A percentile compares a stretch with the other conserved stretches of the same genome.
Evolutionary conservation across 2,888 invertebrate genomes (phyloP).

Genomic region (Cerceris rybyensis): DNA sequence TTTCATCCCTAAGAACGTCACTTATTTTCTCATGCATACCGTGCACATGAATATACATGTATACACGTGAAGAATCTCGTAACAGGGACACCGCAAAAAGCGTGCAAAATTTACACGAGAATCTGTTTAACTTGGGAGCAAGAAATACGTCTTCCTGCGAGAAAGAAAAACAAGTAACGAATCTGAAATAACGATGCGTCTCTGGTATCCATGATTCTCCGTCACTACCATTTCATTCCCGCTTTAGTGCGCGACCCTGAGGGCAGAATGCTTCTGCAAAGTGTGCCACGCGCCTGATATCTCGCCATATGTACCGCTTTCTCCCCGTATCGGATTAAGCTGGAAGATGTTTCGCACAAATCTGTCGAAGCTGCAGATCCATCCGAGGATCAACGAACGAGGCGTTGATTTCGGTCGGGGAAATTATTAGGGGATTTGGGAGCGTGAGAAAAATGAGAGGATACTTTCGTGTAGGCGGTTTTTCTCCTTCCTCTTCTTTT

Average conservation of each 20-base stretch:
- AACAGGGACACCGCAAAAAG: not conserved
- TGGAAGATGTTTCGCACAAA: slow-evolving; percentile 3
- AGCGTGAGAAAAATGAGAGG: not conserved
- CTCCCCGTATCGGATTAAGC: slow-evolving; percentile 22
- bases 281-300: slow-evolving; percentile 52
- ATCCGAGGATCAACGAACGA: not conserved
- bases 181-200: slow-evolving; percentile 23
- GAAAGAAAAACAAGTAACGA: slow-evolving; percentile 22
- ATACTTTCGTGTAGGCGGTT: not conserved
- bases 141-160: not conserved
- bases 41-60: not conserved
- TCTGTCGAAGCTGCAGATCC: not conserved
- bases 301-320: slow-evolving; percentile 25
- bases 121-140: not conserved
- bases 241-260: slow-evolving; percentile 49
- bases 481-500: not conserved
- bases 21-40: not conserved
- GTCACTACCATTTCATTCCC: slow-evolving; percentile 31
- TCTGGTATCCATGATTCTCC: slow-evolving; percentile 43
- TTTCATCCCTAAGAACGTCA: slow-evolving; percentile 8
- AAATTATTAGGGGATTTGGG: not conserved
- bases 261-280: slow-evolving; percentile 48
- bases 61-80: slow-evolving; percentile 23
- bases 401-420: not conserved
- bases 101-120: too few relatives aligned